Evolutionary conservation across 2,888 invertebrate genomes (phyloP).

Genomic region (Pristionchus fissidentatus): DNA sequence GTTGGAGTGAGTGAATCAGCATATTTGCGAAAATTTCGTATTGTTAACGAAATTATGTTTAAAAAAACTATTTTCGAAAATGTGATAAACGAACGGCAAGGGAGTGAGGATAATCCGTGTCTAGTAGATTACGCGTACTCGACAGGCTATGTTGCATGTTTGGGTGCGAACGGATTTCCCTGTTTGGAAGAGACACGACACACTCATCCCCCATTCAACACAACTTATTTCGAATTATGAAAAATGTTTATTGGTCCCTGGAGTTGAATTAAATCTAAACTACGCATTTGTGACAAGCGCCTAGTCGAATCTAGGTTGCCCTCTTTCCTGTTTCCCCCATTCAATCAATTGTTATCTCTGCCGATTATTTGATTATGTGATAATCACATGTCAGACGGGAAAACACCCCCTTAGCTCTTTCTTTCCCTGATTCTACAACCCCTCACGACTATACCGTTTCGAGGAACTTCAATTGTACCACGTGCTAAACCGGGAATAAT

Average conservation of each 20-base stretch:
- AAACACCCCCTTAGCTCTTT: background rate
- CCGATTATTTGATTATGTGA: background rate
- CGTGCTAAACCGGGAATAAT: too few species aligned
- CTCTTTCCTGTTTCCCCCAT: background rate
- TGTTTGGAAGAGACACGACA: background rate
- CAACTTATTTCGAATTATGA: background rate
- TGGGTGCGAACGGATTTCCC: constrained; percentile 20
- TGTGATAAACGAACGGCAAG: background rate
- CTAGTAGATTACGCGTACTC: too few species aligned
- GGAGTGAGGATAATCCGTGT: background rate
- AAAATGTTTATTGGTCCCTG: background rate
- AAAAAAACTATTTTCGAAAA: background rate
- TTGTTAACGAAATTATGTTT: background rate
- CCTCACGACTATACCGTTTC: too few species aligned
- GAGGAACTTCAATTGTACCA: too few species aligned
- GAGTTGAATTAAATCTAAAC: too few species aligned
- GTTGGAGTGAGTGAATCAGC: background rate
- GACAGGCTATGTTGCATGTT: background rate
- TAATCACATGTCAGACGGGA: background rate
- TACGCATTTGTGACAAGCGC: background rate
- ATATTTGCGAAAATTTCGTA: background rate
- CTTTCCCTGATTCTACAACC: background rate
- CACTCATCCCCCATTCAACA: too few species aligned
- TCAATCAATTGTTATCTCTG: constrained; percentile 6
- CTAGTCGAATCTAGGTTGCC: background rate